phyloP scores from a whole-genome alignment of 2,113 vertebrate genomes.

The Channa argus region DNA sequence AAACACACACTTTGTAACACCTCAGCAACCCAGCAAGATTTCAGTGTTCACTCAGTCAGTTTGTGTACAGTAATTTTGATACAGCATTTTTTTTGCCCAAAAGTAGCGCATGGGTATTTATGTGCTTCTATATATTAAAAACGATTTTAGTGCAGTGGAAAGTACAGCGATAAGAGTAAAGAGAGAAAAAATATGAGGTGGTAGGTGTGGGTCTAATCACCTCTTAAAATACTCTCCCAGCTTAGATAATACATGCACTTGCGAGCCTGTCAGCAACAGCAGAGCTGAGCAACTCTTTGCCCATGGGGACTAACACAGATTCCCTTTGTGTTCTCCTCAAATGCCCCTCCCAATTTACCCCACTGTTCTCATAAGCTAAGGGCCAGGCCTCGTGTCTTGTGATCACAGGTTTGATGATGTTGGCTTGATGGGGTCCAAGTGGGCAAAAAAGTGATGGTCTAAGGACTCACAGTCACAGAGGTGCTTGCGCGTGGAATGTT shows the following conservation, averaged over 20 bases:
- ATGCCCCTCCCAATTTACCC: constrained; percentile 27
- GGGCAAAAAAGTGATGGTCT: constrained; percentile 75
- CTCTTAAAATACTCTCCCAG: constrained; percentile 76
- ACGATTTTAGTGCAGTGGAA: constrained; percentile 19
- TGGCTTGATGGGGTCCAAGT: constrained; percentile 58
- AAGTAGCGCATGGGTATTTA: constrained; percentile 4
- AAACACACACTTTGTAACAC: background rate
- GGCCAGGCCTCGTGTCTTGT: constrained; percentile 23
- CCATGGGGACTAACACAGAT: constrained; percentile 42
- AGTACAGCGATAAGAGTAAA: constrained; percentile 32
- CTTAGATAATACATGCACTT: constrained; percentile 64
- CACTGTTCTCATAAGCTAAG: constrained; percentile 6
- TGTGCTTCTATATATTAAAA: constrained; percentile 30
- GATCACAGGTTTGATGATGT: constrained; percentile 49
- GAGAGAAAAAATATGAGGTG: constrained; percentile 49
- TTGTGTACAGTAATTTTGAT: background rate
- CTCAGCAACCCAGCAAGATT: background rate
- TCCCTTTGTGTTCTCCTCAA: constrained; percentile 32
- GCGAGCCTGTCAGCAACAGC: constrained; percentile 60
- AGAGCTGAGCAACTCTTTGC: constrained; percentile 32
- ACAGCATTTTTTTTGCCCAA: background rate
- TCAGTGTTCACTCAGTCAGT: background rate
- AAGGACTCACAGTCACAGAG: constrained; percentile 55
- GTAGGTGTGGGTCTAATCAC: constrained; percentile 66
- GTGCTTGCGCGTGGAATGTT: constrained; percentile 89